These are phyloP conservation scores for Cygnus olor DNA, from an alignment of 2,797 vertebrate genomes.

Conservation along the genomic window DNA sequence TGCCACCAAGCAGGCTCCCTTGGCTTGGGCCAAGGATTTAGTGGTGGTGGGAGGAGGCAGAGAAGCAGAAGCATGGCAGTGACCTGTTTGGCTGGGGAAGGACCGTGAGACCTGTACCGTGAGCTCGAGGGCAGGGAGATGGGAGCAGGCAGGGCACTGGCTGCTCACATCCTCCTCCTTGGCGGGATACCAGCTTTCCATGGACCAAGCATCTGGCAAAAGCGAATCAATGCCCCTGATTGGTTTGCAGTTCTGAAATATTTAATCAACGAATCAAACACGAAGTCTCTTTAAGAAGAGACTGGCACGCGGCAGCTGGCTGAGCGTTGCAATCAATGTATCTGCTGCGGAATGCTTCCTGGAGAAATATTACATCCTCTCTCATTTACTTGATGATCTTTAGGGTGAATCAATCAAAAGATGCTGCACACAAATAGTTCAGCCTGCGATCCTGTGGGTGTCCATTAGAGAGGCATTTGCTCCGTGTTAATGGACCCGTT, in stretches of 20 bases:
- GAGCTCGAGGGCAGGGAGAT: not conserved
- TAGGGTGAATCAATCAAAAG: constrained; percentile 66
- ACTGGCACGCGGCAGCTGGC: constrained; percentile 36
- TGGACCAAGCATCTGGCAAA: not conserved
- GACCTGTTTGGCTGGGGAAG: not conserved
- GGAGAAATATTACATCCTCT: constrained; percentile 69
- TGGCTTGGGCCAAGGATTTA: not conserved
- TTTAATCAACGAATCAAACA: constrained; percentile 43
- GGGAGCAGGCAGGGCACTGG: not conserved
- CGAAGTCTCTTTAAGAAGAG: constrained; percentile 27
- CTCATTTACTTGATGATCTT: constrained; percentile 69
- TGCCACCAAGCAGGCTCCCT: not conserved
- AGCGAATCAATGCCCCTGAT: not conserved
- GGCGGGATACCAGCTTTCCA: not conserved
- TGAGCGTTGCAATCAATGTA: constrained; percentile 59
- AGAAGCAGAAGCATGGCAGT: not conserved
- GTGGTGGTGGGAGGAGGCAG: not conserved
- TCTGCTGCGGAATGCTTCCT: constrained; percentile 60
- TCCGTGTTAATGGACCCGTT: constrained; percentile 53
- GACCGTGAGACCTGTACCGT: fast-evolving
- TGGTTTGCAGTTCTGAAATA: not conserved
- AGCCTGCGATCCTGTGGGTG: constrained; percentile 26
- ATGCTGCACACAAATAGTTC: constrained; percentile 11
- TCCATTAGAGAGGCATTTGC: constrained; percentile 49
- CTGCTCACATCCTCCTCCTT: not conserved